A percentile compares a stretch with the other conserved stretches of the same genome.
Conservation (phyloP, 2,113 vertebrate genomes). For the Hypanus sabinus region DNA sequence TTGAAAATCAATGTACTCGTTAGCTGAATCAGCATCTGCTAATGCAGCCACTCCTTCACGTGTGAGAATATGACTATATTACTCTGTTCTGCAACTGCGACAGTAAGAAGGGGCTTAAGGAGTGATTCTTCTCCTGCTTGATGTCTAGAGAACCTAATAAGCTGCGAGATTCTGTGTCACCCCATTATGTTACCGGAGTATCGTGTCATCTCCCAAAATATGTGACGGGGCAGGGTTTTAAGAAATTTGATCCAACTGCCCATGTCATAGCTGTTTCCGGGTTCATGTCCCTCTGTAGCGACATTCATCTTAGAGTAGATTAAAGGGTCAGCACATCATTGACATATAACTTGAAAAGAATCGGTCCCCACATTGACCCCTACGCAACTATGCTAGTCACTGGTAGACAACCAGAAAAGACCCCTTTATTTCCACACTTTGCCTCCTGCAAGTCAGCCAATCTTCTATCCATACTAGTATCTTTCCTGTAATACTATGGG, state of each 20-base stretch:
- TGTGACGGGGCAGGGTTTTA: background rate
- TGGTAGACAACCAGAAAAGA: too few relatives aligned
- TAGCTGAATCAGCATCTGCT: background rate
- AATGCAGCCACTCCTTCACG: background rate
- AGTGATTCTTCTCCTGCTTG: background rate
- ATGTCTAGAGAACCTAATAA: background rate
- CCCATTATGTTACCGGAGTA: background rate
- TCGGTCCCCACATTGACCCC: too few relatives aligned
- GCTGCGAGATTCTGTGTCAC: background rate
- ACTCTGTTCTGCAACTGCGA: too few relatives aligned
- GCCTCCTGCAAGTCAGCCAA: too few relatives aligned
- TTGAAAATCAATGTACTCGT: background rate
- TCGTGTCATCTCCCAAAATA: background rate
- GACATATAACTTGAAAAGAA: too few relatives aligned
- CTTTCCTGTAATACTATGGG: too few relatives aligned
- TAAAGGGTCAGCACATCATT: too few relatives aligned
- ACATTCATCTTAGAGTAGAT: background rate
- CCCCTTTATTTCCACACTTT: too few relatives aligned
- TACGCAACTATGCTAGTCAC: too few relatives aligned
- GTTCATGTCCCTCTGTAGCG: background rate
- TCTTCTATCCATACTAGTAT: too few relatives aligned
- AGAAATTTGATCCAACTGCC: background rate
- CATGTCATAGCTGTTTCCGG: background rate
- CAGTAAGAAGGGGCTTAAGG: background rate
- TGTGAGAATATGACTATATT: too few relatives aligned